phyloP scores from a whole-genome alignment of 2,797 vertebrate species.

The Lutjanus campechanus region DNA sequence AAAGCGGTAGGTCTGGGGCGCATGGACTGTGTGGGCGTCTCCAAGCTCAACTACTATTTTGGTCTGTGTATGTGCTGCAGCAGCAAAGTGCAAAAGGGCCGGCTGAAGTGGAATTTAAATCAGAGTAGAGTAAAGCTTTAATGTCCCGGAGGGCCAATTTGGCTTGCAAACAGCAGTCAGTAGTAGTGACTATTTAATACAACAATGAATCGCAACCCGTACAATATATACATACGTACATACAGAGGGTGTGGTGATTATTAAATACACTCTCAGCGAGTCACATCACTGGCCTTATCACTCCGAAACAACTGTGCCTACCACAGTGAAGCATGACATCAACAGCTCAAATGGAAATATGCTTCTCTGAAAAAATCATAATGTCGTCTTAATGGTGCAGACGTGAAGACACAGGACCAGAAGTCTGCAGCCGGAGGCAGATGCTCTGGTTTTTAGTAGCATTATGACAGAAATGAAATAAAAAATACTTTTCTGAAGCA shows the following conservation, averaged over 20 bases:
- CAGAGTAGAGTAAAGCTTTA: neutral
- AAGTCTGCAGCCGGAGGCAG: neutral
- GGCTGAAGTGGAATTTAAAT: neutral
- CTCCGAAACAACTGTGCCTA: slow-evolving; percentile 9
- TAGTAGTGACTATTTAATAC: neutral
- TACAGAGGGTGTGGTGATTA: slow-evolving; percentile 6
- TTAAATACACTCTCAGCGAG: slow-evolving; percentile 4
- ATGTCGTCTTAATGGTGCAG: neutral
- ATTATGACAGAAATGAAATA: neutral
- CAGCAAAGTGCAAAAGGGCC: neutral
- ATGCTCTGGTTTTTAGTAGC: neutral
- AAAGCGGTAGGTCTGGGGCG: neutral
- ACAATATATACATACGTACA: neutral
- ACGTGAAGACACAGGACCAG: neutral
- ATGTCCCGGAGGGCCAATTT: neutral
- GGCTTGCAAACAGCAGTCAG: neutral
- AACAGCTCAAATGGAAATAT: neutral
- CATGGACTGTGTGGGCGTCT: neutral
- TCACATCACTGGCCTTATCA: slow-evolving; percentile 1
- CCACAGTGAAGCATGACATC: slow-evolving; percentile 3
- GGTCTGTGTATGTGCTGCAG: neutral
- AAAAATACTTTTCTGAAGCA: neutral
- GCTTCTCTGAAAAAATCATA: neutral
- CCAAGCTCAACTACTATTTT: neutral
- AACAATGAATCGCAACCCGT: neutral